phyloP scores from a whole-genome alignment of 2,888 invertebrate genomes.

The Camponotus fellah region DNA sequence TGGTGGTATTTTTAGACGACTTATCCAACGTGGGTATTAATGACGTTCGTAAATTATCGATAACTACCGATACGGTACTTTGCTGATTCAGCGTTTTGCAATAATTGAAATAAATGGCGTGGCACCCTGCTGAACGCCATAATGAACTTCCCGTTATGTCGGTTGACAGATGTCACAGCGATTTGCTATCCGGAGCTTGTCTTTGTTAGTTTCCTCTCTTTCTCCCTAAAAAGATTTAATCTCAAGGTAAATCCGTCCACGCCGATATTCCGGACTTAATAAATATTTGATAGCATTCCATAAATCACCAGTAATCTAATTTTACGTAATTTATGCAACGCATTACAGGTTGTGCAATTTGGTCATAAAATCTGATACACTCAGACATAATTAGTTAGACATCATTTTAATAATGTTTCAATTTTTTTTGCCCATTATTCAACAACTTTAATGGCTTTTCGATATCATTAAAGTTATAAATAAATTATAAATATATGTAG shows the following conservation, averaged over 20 bases:
- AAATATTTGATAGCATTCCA: conserved; percentile 27
- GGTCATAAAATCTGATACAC: background rate
- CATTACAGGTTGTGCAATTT: conserved; percentile 4
- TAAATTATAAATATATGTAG: too few relatives aligned
- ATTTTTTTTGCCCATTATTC: background rate
- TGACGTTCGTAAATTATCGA: conserved; percentile 69
- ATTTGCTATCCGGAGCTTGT: conserved; percentile 60
- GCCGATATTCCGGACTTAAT: background rate
- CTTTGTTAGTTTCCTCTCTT: conserved; percentile 68
- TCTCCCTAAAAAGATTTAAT: conserved; percentile 68
- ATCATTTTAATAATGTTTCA: background rate
- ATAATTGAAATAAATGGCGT: conserved; percentile 78
- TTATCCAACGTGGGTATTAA: conserved; percentile 59
- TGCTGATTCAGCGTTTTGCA: conserved; percentile 77
- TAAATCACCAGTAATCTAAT: conserved; percentile 35
- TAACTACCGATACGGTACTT: conserved; percentile 53
- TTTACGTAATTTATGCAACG: conserved; percentile 23
- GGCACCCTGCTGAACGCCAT: conserved; percentile 71
- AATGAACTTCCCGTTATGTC: conserved; percentile 77
- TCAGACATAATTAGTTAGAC: background rate
- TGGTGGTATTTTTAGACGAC: conserved; percentile 43
- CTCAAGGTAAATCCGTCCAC: conserved; percentile 37
- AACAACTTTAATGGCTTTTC: background rate
- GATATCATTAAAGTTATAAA: background rate
- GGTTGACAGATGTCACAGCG: conserved; percentile 77